Conservation (phyloP, 2,113 vertebrate species). For the Bufo gargarizans region DNA sequence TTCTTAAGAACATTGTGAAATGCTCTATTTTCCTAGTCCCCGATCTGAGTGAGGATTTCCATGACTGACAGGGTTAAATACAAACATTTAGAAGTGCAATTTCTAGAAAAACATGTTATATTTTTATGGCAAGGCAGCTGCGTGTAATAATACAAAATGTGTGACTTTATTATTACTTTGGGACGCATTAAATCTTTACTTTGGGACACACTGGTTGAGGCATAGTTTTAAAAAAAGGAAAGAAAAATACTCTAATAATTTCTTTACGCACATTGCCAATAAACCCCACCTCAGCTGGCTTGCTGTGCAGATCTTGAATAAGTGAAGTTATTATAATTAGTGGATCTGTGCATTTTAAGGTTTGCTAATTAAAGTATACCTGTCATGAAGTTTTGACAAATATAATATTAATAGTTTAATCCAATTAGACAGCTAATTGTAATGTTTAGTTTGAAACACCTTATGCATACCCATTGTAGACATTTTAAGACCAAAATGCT, state of each 20-base stretch:
- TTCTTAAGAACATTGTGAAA: neutral
- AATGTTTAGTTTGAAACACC: neutral
- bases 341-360: neutral
- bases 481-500: neutral
- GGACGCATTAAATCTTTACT: constrained; percentile 47
- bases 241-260: constrained; percentile 32
- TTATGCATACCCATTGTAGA: neutral
- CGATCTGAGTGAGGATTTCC: neutral
- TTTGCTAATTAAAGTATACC: constrained; percentile 8
- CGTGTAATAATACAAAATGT: constrained; percentile 54
- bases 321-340: constrained; percentile 15
- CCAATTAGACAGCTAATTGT: neutral
- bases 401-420: neutral
- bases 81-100: constrained; percentile 43
- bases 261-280: constrained; percentile 7
- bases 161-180: constrained; percentile 54
- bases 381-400: neutral
- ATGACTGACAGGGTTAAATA: constrained; percentile 41
- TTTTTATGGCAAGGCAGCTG: constrained; percentile 56
- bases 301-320: neutral
- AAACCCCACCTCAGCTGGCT: constrained; percentile 23
- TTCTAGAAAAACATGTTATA: constrained; percentile 47
- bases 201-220: constrained; percentile 31
- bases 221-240: constrained; percentile 13
- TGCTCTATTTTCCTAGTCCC: neutral